Conservation (phyloP, 2,888 invertebrate species). For the Periphyllus acericola region DNA sequence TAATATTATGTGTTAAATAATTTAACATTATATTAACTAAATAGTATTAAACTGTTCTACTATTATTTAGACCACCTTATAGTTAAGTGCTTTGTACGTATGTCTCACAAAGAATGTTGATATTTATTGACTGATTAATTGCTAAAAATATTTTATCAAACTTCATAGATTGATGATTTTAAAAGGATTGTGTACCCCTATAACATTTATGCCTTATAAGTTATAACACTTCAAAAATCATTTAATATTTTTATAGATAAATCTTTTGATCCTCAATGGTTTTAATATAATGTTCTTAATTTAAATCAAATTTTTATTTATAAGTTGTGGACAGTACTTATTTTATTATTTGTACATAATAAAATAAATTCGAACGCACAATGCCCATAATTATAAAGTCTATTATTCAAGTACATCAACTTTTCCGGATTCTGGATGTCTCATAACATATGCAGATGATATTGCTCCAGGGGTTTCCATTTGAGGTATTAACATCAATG, state of each 20-base stretch:
- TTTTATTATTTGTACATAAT: constrained; percentile 67
- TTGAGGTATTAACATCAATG: constrained; percentile 81
- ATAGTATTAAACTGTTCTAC: neutral
- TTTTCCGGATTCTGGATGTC: constrained; percentile 77
- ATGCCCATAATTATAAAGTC: neutral
- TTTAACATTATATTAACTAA: neutral
- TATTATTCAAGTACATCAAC: constrained; percentile 73
- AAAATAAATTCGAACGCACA: constrained; percentile 69
- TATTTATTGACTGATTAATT: neutral
- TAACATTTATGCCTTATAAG: neutral
- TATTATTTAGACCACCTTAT: neutral
- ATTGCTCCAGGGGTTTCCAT: constrained; percentile 81
- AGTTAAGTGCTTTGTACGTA: constrained; percentile 4
- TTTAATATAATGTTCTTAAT: neutral
- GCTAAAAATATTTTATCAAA: neutral
- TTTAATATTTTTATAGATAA: neutral
- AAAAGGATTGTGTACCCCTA: neutral
- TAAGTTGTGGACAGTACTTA: neutral
- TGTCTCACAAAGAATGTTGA: neutral
- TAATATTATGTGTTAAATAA: constrained; percentile 65
- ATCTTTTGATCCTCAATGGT: neutral
- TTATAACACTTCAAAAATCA: neutral
- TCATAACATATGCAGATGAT: constrained; percentile 80
- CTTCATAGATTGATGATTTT: neutral
- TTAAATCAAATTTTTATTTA: neutral